phyloP scores from a whole-genome alignment of 1,140 invertebrate genomes.

The Whitmania pigra region DNA sequence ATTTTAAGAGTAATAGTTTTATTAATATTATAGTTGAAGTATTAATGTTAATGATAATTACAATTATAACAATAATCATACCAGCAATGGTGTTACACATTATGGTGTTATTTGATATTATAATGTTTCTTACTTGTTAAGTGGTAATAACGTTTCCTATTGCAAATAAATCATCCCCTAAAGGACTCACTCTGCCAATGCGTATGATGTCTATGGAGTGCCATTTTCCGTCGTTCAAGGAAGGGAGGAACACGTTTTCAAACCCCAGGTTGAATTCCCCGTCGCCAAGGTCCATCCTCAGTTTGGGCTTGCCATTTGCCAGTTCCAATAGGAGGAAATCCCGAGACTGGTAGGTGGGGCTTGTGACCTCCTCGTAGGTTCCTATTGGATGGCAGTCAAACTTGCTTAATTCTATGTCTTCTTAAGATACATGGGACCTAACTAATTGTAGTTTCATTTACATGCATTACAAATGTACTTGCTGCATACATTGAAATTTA shows the following conservation, averaged over 20 bases:
- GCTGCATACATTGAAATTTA: too few relatives aligned
- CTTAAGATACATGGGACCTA: too few relatives aligned
- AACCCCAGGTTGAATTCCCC: constrained; percentile 79
- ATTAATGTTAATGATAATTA: background rate
- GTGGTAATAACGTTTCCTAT: too few relatives aligned
- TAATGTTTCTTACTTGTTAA: too few relatives aligned
- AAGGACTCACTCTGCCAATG: constrained; percentile 60
- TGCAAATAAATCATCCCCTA: too few relatives aligned
- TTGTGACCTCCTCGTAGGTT: constrained; percentile 32
- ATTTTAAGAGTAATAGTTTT: background rate
- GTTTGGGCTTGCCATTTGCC: constrained; percentile 70
- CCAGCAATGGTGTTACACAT: too few relatives aligned
- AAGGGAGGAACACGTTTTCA: constrained; percentile 32
- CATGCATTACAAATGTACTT: too few relatives aligned
- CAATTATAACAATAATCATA: background rate
- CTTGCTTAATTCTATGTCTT: too few relatives aligned
- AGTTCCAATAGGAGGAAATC: constrained; percentile 89
- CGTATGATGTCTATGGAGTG: constrained; percentile 87
- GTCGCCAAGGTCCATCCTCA: constrained; percentile 86
- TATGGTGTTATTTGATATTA: too few relatives aligned
- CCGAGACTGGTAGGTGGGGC: constrained; percentile 25
- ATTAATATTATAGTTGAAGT: background rate
- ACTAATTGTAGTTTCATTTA: too few relatives aligned
- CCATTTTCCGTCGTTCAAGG: constrained; percentile 84
- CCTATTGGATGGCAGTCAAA: constrained; percentile 49